Conservation (phyloP, 2,888 invertebrate genomes). For the Megastigmus dorsalis region DNA sequence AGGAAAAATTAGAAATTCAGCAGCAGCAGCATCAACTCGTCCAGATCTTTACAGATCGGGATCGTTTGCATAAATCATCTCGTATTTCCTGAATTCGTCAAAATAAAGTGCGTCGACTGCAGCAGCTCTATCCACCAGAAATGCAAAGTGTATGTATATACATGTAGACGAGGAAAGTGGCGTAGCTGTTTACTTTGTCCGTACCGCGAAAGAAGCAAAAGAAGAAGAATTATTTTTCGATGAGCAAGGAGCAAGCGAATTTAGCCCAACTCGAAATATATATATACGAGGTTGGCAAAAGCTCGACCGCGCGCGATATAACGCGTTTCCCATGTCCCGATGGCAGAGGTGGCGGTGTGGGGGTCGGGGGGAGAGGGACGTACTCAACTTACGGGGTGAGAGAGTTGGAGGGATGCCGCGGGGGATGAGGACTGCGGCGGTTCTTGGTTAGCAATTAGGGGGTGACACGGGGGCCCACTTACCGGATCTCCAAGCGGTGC, state of each 20-base stretch:
- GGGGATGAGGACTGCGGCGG: conserved; percentile 59
- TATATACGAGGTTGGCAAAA: not conserved
- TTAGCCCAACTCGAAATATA: not conserved
- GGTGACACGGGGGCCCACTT: conserved; percentile 66
- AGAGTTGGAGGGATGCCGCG: conserved; percentile 32
- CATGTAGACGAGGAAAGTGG: no score
- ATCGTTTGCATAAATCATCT: conserved; percentile 34
- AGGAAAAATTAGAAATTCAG: not conserved
- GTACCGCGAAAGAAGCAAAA: not conserved
- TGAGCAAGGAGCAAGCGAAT: no score
- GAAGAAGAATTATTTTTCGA: no score
- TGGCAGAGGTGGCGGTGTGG: no score
- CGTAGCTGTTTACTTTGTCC: conserved; percentile 19
- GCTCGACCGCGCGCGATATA: conserved; percentile 56
- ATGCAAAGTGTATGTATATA: not conserved
- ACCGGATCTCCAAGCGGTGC: conserved; percentile 59
- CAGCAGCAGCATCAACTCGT: no score
- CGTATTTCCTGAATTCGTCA: conserved; percentile 9
- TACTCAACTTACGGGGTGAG: conserved; percentile 53
- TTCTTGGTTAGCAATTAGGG: conserved; percentile 68
- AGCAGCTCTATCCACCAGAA: not conserved
- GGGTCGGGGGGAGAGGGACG: conserved; percentile 53
- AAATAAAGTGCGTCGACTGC: conserved; percentile 10
- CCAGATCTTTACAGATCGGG: no score
- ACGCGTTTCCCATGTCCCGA: conserved; percentile 64